Percentiles rank a stretch among this genome's conserved stretches.
Conservation (phyloP, 2,797 vertebrate species). For the Gymnothorax reevesii region DNA sequence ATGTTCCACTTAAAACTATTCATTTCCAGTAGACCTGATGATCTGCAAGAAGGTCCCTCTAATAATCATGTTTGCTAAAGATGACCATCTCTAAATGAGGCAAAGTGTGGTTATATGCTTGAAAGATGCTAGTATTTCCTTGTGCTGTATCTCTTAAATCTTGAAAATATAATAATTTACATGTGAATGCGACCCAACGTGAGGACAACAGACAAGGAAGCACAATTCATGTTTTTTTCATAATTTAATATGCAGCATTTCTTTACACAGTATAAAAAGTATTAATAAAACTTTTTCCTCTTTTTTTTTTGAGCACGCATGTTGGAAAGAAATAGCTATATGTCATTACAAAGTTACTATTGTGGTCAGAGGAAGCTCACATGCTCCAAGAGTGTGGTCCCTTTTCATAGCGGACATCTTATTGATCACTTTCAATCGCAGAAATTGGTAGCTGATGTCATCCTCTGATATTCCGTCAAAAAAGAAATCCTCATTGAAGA, state of each 20-base stretch:
- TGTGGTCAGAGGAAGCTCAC: slow-evolving; percentile 72
- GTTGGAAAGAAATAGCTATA: slow-evolving; percentile 35
- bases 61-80: neutral
- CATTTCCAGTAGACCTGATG: neutral
- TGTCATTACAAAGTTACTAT: slow-evolving; percentile 51
- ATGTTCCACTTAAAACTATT: neutral
- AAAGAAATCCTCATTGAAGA: slow-evolving; percentile 91
- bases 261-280: slow-evolving; percentile 57
- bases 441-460: slow-evolving; percentile 69
- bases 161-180: slow-evolving; percentile 37
- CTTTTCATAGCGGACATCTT: slow-evolving; percentile 84
- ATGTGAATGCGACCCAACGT: neutral
- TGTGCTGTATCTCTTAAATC: neutral
- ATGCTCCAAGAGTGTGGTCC: slow-evolving; percentile 74
- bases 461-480: slow-evolving; percentile 81
- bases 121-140: neutral
- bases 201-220: slow-evolving; percentile 40
- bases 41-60: neutral
- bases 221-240: slow-evolving; percentile 36
- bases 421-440: slow-evolving; percentile 83
- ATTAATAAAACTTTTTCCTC: slow-evolving; percentile 53
- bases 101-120: neutral
- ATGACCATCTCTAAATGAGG: neutral
- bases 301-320: slow-evolving; percentile 54
- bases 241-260: slow-evolving; percentile 67